Percentiles rank a stretch among this genome's conserved stretches.
phyloP scores from a whole-genome alignment of 2,888 invertebrate genomes.

The Hypercompe scribonia region DNA sequence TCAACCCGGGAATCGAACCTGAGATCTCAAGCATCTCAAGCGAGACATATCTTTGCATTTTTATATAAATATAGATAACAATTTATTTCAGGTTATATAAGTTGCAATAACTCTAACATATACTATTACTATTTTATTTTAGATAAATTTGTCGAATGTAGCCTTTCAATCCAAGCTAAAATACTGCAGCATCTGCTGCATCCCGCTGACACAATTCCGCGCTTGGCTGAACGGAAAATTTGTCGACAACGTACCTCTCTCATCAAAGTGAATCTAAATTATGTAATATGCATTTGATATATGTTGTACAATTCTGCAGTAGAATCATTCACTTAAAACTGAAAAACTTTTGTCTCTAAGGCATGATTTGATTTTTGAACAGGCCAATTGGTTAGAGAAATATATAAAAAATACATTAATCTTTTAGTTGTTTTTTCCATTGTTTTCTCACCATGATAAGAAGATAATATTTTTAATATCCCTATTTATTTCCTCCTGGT shows the following conservation, averaged over 20 bases:
- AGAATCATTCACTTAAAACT: neutral
- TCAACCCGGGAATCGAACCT: too few relatives aligned
- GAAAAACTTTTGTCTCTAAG: neutral
- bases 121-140: neutral
- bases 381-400: too few relatives aligned
- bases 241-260: constrained; percentile 25
- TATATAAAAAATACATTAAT: too few relatives aligned
- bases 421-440: too few relatives aligned
- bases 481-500: too few relatives aligned
- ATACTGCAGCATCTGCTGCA: constrained; percentile 37
- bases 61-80: too few relatives aligned
- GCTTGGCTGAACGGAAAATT: constrained; percentile 51
- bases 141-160: neutral
- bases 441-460: too few relatives aligned
- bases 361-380: too few relatives aligned
- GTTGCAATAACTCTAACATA: neutral
- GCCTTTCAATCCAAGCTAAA: neutral
- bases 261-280: constrained; percentile 38
- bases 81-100: too few relatives aligned
- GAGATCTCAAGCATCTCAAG: too few relatives aligned
- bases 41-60: too few relatives aligned
- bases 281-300: constrained; percentile 1
- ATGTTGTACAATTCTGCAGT: neutral
- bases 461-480: too few relatives aligned
- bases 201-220: constrained; percentile 51